Evolutionary conservation across 2,888 invertebrate genomes (phyloP), one percentile per base, ranked within the genome.

Genomic region (Amblyjoppa fuscipennis): DNA sequence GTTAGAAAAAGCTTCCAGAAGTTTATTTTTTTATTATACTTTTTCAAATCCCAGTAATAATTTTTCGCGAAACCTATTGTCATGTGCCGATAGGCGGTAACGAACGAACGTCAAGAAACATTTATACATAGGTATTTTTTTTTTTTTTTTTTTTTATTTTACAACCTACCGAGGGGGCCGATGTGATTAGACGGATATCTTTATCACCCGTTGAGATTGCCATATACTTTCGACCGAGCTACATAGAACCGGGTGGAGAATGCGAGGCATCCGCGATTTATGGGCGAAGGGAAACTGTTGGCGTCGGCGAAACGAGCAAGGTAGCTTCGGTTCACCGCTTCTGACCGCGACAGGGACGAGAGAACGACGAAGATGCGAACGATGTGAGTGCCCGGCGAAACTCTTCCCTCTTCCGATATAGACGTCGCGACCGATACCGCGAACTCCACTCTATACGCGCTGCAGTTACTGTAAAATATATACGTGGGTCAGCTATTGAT

Each of bases 261-360:
- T 28, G 49, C 71, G 45, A 45, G 73, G 61, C 41, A 51, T 38
- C 25, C 73, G 73, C 51, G 77, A 78, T 84, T 77, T 81, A 76
- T 84, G 79, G 75, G 70, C 34, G 11, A 76, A 80, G 80, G 61
- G 64, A 76, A 84, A 76, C 75, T 76, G 56, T 73, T 64, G 68
- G 68, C 59, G 68, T 71, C 78, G 75, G 70, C 25, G 68, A 68
- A 73, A 66, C 76, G 56, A 77, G 68, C 73, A 75, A 84, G 76
- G 76, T 45, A 64, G 64, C 56, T 70, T 70, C 79, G 71, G 81
- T 84, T 81, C 81, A 74, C 81, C 81, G 68, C 76, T 76, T 81
- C 71, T 69, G 84, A 84, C 84, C 84, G 71, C 71, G 71, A 71
- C 71, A 53, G 53, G 71, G 53, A 71, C 71, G 71, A 71, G 53